These are phyloP conservation scores for Leptopterna dolabrata DNA, from an alignment of 2,888 invertebrate genomes.

Conservation along the genomic window DNA sequence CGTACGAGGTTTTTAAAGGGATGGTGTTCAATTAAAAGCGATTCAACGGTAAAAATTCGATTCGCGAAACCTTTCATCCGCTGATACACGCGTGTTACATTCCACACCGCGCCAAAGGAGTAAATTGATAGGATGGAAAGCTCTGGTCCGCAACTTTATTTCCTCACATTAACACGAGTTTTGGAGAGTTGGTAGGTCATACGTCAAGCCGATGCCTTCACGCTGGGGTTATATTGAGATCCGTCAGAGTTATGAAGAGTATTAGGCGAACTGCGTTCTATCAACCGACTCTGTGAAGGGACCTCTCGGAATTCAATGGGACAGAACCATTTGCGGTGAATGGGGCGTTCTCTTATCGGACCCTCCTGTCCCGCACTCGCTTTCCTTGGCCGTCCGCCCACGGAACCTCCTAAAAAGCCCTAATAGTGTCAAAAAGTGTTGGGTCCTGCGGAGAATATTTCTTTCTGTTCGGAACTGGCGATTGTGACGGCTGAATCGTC, in stretches of 20 bases:
- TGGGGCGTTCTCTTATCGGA: neutral
- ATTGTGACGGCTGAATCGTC: too few relatives aligned
- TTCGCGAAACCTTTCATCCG: too few relatives aligned
- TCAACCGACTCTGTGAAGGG: neutral
- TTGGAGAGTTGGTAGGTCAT: neutral
- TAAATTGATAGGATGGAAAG: neutral
- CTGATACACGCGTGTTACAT: too few relatives aligned
- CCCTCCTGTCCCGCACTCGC: neutral
- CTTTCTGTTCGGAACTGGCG: too few relatives aligned
- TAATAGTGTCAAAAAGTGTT: neutral
- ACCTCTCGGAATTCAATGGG: neutral
- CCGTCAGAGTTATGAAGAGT: neutral
- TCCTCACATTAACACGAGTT: neutral
- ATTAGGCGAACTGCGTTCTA: neutral
- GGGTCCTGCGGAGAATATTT: too few relatives aligned
- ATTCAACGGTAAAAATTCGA: too few relatives aligned
- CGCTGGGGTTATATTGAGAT: neutral
- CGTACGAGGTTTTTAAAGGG: too few relatives aligned
- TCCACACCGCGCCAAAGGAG: neutral
- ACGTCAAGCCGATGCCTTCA: neutral
- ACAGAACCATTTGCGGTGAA: slow-evolving; percentile 20
- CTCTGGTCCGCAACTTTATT: neutral
- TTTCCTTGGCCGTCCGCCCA: neutral
- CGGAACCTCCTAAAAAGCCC: neutral
- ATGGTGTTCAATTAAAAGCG: too few relatives aligned